Conservation (phyloP, 2,888 invertebrate genomes). For the Agonum fuliginosum region DNA sequence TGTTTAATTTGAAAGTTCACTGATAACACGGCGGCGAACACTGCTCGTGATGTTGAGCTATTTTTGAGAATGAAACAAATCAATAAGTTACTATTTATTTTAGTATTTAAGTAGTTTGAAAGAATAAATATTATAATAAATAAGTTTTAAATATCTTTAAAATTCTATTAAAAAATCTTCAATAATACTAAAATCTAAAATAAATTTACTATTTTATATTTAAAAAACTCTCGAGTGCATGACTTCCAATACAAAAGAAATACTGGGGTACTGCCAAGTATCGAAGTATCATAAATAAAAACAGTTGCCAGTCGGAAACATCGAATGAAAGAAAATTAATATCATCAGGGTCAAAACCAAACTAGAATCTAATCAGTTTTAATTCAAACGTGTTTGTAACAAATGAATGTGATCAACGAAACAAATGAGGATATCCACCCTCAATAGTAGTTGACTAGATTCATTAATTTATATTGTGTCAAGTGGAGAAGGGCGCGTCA, state of each 20-base stretch:
- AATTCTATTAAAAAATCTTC: too few species aligned
- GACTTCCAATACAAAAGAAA: neutral
- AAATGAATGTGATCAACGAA: constrained; percentile 8
- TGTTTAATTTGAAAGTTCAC: constrained; percentile 36
- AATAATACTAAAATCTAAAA: neutral
- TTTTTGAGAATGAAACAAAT: too few species aligned
- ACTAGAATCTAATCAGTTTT: neutral
- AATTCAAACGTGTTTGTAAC: neutral
- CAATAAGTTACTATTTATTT: too few species aligned
- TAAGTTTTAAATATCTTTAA: too few species aligned
- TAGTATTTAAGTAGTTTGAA: too few species aligned
- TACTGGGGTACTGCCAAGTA: too few species aligned
- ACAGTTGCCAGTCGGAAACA: too few species aligned
- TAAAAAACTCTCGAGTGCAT: constrained; percentile 8
- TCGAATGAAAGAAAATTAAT: constrained; percentile 1
- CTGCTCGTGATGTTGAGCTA: too few species aligned
- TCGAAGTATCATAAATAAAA: too few species aligned
- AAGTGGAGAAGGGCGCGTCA: constrained; percentile 9
- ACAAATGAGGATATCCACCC: constrained; percentile 31
- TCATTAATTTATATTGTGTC: constrained; percentile 17
- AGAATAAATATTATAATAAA: too few species aligned
- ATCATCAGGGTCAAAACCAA: neutral
- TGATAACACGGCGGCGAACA: constrained; percentile 1
- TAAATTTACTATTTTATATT: neutral
- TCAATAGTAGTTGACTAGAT: constrained; percentile 15